Conservation (phyloP, 2,113 vertebrate genomes). For the Stegastes partitus region DNA sequence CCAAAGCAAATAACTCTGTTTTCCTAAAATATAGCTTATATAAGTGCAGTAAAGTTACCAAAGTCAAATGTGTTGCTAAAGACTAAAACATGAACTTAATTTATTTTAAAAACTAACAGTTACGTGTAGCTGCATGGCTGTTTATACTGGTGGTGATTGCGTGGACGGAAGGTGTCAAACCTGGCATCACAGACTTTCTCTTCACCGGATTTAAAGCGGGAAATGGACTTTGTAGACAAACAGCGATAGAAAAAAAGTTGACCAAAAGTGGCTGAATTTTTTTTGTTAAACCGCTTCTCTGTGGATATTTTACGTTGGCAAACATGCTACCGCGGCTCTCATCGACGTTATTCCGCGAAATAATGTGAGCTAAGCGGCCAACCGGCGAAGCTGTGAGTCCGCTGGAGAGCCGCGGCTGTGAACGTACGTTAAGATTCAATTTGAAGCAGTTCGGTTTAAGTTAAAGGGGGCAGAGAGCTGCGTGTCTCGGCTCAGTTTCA, state of each 20-base stretch:
- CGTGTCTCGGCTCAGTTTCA: no score
- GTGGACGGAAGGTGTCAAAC: background rate
- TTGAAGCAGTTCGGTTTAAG: background rate
- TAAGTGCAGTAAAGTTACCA: background rate
- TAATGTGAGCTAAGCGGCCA: background rate
- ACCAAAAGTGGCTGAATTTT: accelerated
- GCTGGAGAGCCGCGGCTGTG: background rate
- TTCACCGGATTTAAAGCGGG: conserved; percentile 72
- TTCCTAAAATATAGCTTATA: background rate
- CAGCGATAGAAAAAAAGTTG: background rate
- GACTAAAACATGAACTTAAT: background rate
- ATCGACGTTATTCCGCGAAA: background rate
- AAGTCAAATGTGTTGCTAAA: background rate
- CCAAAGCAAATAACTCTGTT: background rate
- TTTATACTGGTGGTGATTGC: background rate
- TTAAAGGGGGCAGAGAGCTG: background rate
- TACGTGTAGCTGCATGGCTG: accelerated
- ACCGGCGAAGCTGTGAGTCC: background rate
- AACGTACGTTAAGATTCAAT: conserved; percentile 3
- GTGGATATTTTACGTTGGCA: accelerated
- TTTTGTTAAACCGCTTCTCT: background rate
- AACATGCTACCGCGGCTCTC: background rate
- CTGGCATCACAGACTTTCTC: conserved; percentile 55
- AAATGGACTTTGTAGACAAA: conserved; percentile 34
- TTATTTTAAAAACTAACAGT: background rate